These are phyloP conservation scores for Nomada hirtipes DNA, from an alignment of 2,888 invertebrate genomes.

Conservation along the genomic window DNA sequence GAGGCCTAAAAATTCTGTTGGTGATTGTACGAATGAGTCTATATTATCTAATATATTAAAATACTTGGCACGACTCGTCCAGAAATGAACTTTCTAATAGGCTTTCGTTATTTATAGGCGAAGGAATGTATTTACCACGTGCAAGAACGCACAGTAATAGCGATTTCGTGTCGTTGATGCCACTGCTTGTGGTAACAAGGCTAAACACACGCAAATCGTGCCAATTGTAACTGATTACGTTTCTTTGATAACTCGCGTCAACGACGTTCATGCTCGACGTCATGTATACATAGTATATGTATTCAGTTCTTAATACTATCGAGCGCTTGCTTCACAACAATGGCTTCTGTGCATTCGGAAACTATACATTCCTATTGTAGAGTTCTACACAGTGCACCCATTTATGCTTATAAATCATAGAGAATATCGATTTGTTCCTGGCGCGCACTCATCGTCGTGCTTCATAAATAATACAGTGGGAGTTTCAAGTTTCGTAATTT, in stretches of 20 bases:
- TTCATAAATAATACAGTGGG: conserved; percentile 17
- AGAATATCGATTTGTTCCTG: conserved; percentile 18
- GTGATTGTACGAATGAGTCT: not conserved
- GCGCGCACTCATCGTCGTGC: conserved; percentile 4
- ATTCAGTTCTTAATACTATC: conserved; percentile 19
- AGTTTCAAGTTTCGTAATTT: conserved; percentile 28
- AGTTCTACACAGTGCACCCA: not conserved
- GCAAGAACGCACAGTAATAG: conserved; percentile 4
- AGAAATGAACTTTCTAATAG: conserved; percentile 59
- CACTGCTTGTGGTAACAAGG: conserved; percentile 16
- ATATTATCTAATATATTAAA: conserved; percentile 36
- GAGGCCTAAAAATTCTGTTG: conserved; percentile 16
- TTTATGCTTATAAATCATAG: conserved; percentile 9
- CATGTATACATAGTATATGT: not conserved
- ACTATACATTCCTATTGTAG: not conserved
- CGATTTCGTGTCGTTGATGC: conserved; percentile 22
- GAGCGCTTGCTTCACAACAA: conserved; percentile 8
- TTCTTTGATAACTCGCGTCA: conserved; percentile 30
- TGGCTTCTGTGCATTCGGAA: conserved; percentile 27
- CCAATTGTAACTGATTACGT: conserved; percentile 49
- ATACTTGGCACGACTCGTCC: conserved; percentile 37
- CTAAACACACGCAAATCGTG: conserved; percentile 45
- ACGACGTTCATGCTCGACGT: not conserved
- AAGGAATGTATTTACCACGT: conserved; percentile 45
- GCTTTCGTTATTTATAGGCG: conserved; percentile 60